Percentiles rank a stretch among this genome's conserved stretches.
Conservation (phyloP, 64 coral and sea anemone genomes). For the Montipora capricornis region DNA sequence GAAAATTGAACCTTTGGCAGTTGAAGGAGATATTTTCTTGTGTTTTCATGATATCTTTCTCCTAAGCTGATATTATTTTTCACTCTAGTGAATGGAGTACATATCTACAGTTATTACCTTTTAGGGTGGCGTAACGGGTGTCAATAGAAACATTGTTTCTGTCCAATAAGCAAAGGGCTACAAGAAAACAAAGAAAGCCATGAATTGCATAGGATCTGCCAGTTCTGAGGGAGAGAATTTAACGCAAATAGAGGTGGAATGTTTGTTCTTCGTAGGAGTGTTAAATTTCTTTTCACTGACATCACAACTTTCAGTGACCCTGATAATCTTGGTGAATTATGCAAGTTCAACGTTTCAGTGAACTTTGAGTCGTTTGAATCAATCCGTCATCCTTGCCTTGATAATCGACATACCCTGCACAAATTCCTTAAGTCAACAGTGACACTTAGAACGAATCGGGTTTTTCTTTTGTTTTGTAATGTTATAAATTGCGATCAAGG, state of each 20-base stretch:
- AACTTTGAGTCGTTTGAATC: not conserved
- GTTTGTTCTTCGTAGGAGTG: not conserved
- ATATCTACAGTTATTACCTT: constrained; percentile 35
- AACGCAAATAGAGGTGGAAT: not conserved
- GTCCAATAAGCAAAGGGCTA: constrained; percentile 10
- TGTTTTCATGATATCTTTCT: not conserved
- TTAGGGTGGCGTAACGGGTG: constrained; percentile 24
- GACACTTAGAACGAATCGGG: too few relatives aligned
- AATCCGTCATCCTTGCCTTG: not conserved
- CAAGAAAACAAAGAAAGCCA: not conserved
- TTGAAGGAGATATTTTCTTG: not conserved
- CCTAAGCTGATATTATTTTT: not conserved
- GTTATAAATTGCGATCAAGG: not conserved
- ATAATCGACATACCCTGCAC: not conserved
- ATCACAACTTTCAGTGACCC: constrained; percentile 41
- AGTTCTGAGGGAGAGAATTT: not conserved
- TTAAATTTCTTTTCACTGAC: constrained; percentile 37
- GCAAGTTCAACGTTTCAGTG: constrained; percentile 14
- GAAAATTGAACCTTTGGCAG: not conserved
- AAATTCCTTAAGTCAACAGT: not conserved
- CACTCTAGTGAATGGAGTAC: not conserved
- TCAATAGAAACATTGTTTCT: not conserved
- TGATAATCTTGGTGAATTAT: constrained; percentile 35
- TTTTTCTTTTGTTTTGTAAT: not conserved
- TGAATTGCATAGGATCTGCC: not conserved